Conservation (phyloP, 2,888 invertebrate species). For the Diaphora mendica region DNA sequence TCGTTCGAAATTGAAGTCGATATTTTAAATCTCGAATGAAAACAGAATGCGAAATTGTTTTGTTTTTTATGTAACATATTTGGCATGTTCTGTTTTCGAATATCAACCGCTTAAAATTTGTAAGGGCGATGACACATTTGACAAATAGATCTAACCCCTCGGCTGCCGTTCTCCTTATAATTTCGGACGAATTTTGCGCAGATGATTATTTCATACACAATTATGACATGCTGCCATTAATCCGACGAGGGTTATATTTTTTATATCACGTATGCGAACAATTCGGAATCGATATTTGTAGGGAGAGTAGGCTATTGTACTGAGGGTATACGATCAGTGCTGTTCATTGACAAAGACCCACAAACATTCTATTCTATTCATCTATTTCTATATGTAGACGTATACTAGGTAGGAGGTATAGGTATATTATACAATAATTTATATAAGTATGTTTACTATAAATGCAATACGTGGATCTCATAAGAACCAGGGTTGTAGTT, state of each 20-base stretch:
- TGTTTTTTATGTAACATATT: background rate
- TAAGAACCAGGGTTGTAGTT: background rate
- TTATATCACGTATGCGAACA: conserved; percentile 51
- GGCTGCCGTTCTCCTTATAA: conserved; percentile 38
- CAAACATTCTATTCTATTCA: conserved; percentile 44
- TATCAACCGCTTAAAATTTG: conserved; percentile 32
- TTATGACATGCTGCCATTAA: conserved; percentile 69
- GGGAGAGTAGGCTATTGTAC: conserved; percentile 57
- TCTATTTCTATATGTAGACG: conserved; percentile 33
- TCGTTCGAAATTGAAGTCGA: background rate
- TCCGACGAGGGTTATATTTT: conserved; percentile 64
- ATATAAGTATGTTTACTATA: background rate
- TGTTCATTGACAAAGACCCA: conserved; percentile 21
- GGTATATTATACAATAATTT: background rate
- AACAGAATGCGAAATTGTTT: background rate
- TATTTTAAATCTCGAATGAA: background rate
- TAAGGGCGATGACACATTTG: conserved; percentile 50
- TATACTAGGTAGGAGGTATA: background rate
- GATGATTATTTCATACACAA: conserved; percentile 72
- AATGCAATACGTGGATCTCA: background rate
- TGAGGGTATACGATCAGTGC: conserved; percentile 31
- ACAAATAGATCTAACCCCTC: conserved; percentile 55
- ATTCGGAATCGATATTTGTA: conserved; percentile 52
- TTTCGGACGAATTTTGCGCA: conserved; percentile 57
- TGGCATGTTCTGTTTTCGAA: conserved; percentile 7